Evolutionary conservation across 2,888 invertebrate species (phyloP).

Genomic region (Archips xylosteana): DNA sequence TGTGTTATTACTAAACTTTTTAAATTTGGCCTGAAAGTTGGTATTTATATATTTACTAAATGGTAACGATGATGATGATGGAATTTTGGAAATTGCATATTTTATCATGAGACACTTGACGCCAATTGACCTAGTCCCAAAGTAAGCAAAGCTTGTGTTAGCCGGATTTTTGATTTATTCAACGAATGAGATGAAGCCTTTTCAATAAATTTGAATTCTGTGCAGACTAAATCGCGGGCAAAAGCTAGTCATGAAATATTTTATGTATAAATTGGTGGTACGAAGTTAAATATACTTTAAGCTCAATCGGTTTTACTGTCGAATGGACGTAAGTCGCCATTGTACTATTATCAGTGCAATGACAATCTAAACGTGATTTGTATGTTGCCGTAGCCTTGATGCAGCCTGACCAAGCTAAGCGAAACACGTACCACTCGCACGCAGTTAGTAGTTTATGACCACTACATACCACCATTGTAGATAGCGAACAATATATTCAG

Average conservation of each 20-base stretch:
- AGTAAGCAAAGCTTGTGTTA: too few species aligned
- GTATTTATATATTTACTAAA: too few species aligned
- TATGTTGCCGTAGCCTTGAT: conserved; percentile 32
- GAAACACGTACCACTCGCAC: conserved; percentile 42
- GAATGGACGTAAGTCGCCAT: conserved; percentile 2
- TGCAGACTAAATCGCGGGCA: too few species aligned
- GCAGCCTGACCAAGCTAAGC: conserved; percentile 23
- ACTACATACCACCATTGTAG: conserved; percentile 34
- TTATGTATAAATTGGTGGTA: not conserved
- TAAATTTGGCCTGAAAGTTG: too few species aligned
- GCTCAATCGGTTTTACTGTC: not conserved
- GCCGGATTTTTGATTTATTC: too few species aligned
- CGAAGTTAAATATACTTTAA: not conserved
- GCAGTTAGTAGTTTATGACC: conserved; percentile 18
- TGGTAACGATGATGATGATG: too few species aligned
- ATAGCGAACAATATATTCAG: conserved; percentile 20
- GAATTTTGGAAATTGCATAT: too few species aligned
- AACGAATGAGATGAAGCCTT: too few species aligned
- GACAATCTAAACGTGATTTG: conserved; percentile 51
- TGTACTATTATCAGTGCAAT: conserved; percentile 35
- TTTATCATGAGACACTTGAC: too few species aligned
- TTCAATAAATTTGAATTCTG: too few species aligned
- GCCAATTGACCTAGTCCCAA: too few species aligned
- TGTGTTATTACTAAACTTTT: too few species aligned
- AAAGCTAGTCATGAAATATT: not conserved